Base-by-base conservation (phyloP, 2,888 invertebrate genomes). In the Hartigia nigra region DNA sequence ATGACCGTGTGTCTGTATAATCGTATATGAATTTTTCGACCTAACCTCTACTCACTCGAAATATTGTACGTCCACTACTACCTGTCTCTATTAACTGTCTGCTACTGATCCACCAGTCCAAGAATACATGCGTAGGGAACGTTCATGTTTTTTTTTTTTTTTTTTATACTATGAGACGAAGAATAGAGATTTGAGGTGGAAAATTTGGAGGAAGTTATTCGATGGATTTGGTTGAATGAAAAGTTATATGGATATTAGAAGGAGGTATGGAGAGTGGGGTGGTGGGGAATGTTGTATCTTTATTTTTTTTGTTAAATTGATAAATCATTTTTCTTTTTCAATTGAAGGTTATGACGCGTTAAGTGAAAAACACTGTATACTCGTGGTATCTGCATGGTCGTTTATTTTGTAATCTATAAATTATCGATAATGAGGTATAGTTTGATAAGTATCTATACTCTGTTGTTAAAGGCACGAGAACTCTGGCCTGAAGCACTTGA, bases 381-480 rank as follows among this genome's bases (percentile, higher is more conserved):
- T 55, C 23, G 55, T 23, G 23, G 23, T 23, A 55, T 55, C 9
- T 0, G 55, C 2, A 9, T 23, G 55, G 55, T 39, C 39, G 39
- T 55, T 55, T 55, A 23, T 55, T 55, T 23, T 55, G 2, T 55
- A 55, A 55, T 55, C 87, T 90, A 91, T 90, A 88, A 90, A 91
- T 91, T 91, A 90, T 91, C 90, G 90, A 90, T 91, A 90, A 91
- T 90, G 89, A 90, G 88, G 55, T 55, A 55, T 85, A 85, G 81
- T 85, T 81, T 88, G 87, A 88, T 88, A 87, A 86, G 88, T 88
- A 88, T 85, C 85, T 85, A 84, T 86, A 55, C 23, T 55, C 55
- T 2, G 55, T 9, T 55, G 23, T 23, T 23, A 23, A 55, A 55
- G 55, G 23, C 14, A 55, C 1, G 55, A 55, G 76, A 75, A 12